Evolutionary conservation across 2,113 vertebrate species (phyloP), one percentile per base, ranked within the genome.

Genomic region (Corythornis madagascariensis): DNA sequence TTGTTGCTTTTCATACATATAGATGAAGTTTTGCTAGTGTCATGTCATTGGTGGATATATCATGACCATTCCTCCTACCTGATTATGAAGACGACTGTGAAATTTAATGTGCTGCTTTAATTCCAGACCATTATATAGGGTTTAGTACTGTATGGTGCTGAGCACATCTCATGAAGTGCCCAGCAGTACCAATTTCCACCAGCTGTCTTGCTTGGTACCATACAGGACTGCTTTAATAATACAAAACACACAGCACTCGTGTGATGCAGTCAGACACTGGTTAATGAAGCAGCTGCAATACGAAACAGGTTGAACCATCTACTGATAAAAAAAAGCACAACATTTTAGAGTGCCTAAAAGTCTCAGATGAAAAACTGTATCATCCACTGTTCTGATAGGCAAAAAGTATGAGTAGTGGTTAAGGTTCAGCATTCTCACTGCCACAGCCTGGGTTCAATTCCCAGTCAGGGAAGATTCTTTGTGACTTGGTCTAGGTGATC

Each of bases 101-200:
- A 89, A 55, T 74, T 93, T 93, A 78, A 89, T 80, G 88, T 16
- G 17, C 50, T 84, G 82, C 70, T 92, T 94, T 88, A 79, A 94
- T 88, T 64, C 24, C 74, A 65, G 83, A 8, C 86, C 31, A 31
- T 78, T 92, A 56, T 88, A 87, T 95, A 52, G 48, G 53, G 60
- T 50, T 89, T 38, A 52, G 40, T 18, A 24, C 60, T 89, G 71
- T 50, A 74, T 87, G 52, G 84, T 67, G 18, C 71, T 89, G 64
- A 88, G 67, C 56, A 33, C 0, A 0, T 74, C 56, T 60, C 40
- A 5, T 2, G 63, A 47, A 82, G 47, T 31, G 29, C 43, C 78
- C 86, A 89, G 81, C 67, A 35, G 28, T 61, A 45, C 38, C 75
- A 60, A 2, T 80, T 92, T 83, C 70, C 45, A 24, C 29, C 2